Evolutionary conservation across 2,113 vertebrate genomes (phyloP), one percentile per base, ranked within the genome.

Genomic region (Odontophorus gujanensis): DNA sequence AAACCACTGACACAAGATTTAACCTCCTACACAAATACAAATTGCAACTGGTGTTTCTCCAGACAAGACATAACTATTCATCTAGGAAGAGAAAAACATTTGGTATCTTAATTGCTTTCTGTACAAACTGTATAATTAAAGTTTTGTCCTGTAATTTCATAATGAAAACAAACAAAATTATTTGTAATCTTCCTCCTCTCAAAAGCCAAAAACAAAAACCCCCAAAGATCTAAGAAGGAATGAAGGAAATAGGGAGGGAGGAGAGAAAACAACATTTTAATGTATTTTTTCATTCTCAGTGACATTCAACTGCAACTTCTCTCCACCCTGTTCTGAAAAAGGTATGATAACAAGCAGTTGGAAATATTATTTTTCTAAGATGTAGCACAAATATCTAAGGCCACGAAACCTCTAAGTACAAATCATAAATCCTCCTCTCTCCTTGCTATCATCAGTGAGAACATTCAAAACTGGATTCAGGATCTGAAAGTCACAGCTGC

Each of bases 91-190:
- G 61, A 77, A 94, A 95, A 97, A 97, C 87, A 96, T 96, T 96
- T 95, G 85, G 45, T 89, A 91, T 96, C 88, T 96, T 97, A 97
- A 97, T 96, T 97, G 96, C 93, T 95, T 96, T 96, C 95, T 88
- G 90, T 90, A 86, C 87, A 95, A 97, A 96, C 94, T 91, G 53
- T 71, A 82, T 97, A 97, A 97, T 98, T 98, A 96, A 96, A 94
- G 83, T 95, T 97, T 95, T 97, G 89, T 95, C 97, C 95, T 95
- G 96, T 89, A 43, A 96, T 96, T 97, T 93, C 83, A 79, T 89
- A 97, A 97, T 95, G 93, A 97, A 98, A 98, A 95, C 95, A 97
- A 97, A 96, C 92, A 96, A 93, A 92, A 69, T 7, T 59, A 89
- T 95, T 81, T 94, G 96, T 90, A 96, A 97, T 87, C 55, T 4